Percentiles rank a stretch among this genome's conserved stretches.
Conservation (phyloP, 2,888 invertebrate genomes). For the Crioceris asparagi region DNA sequence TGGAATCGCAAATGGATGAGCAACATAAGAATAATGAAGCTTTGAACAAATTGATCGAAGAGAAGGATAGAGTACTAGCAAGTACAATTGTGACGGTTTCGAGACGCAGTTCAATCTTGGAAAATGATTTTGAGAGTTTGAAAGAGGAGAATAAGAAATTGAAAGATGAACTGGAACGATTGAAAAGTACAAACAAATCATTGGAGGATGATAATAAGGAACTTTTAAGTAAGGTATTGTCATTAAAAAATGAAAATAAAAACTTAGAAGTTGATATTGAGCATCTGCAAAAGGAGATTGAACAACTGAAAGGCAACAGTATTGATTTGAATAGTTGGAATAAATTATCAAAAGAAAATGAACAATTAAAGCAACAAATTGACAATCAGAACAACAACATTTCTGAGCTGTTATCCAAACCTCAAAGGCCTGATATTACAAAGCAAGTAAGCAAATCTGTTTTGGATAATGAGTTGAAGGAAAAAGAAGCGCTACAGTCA, state of each 20-base stretch:
- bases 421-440: conserved; percentile 16
- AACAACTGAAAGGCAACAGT: conserved; percentile 8
- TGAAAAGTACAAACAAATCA: conserved; percentile 6
- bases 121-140: conserved; percentile 16
- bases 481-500: conserved; percentile 26
- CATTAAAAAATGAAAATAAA: conserved; percentile 15
- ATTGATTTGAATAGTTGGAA: conserved; percentile 14
- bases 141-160: not conserved
- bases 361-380: conserved; percentile 23
- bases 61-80: conserved; percentile 20
- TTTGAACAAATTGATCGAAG: conserved; percentile 20
- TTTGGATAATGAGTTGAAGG: conserved; percentile 22
- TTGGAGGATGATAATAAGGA: conserved; percentile 13
- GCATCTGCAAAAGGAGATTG: conserved; percentile 7
- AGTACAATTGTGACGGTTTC: conserved; percentile 18
- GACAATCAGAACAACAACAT: conserved; percentile 23
- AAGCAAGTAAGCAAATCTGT: conserved; percentile 11
- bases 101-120: conserved; percentile 17
- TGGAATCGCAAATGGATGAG: not conserved
- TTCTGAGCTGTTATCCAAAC: conserved; percentile 20
- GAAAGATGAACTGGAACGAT: not conserved
- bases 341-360: conserved; percentile 23
- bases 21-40: conserved; percentile 1
- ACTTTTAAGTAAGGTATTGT: conserved; percentile 9
- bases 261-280: conserved; percentile 10